phyloP scores from a whole-genome alignment of 2,113 vertebrate genomes.

The Mohoua ochrocephala region DNA sequence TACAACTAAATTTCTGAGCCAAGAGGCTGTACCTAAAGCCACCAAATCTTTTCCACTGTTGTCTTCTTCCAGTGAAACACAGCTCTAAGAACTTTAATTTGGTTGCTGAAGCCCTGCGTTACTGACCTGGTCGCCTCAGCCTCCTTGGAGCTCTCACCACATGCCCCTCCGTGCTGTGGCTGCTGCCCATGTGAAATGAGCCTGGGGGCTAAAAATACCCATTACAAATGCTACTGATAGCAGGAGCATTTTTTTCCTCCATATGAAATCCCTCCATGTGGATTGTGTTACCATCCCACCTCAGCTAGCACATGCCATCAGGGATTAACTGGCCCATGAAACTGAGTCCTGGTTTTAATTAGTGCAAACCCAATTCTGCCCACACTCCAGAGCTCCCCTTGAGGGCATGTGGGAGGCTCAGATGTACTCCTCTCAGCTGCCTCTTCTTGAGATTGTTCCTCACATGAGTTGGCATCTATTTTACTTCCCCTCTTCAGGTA shows the following conservation, averaged over 20 bases:
- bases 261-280: background rate
- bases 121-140: background rate
- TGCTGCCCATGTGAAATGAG: background rate
- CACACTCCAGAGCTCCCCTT: background rate
- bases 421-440: background rate
- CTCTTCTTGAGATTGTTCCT: background rate
- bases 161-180: background rate
- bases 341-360: rapidly evolving
- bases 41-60: background rate
- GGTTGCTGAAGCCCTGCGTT: rapidly evolving
- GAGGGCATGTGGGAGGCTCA: background rate
- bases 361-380: background rate
- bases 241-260: background rate
- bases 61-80: background rate
- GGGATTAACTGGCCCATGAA: background rate
- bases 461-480: background rate
- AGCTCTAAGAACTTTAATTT: background rate
- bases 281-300: background rate
- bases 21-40: background rate
- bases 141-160: background rate
- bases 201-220: slow-evolving; percentile 8
- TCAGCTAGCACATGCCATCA: background rate
- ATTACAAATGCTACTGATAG: background rate
- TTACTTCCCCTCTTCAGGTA: background rate
- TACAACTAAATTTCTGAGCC: background rate